Base-by-base conservation (phyloP, 2,113 vertebrate genomes). In the Podiceps cristatus region DNA sequence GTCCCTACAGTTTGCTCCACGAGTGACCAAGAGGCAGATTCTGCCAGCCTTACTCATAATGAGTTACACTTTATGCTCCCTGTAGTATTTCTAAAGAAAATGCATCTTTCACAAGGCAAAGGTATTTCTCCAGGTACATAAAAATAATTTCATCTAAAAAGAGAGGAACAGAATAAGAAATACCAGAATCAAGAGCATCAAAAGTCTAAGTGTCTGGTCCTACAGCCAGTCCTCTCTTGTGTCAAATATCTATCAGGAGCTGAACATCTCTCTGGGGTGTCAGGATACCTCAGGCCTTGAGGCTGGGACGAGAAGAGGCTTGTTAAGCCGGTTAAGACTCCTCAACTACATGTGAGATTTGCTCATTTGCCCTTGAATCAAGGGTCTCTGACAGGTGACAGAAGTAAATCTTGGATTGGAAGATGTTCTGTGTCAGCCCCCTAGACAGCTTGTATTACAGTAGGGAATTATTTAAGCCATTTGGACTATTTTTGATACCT, bases 321-420 rank as follows among this genome's bases (percentile, higher is more conserved):
- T 97, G 96, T 97, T 98, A 95, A 96, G 81, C 91, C 33, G 45
- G 95, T 89, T 95, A 96, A 90, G 86, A 83, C 94, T 97, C 95
- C 93, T 92, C 89, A 94, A 77, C 93, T 69, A 84, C 86, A 90
- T 19, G 29, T 95, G 90, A 97, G 95, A 96, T 97, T 80, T 95
- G 96, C 88, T 97, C 91, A 95, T 95, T 88, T 98, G 95, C 91
- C 97, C 98, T 98, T 98, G 98, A 97, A 98, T 92, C 94, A 91
- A 97, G 93, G 94, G 96, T 83, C 96, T 94, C 93, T 98, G 98
- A 98, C 97, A 98, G 97, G 96, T 97, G 98, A 98, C 49, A 97
- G 97, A 98, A 98, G 96, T 97, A 97, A 97, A 98, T 98, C 98
- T 97, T 88, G 85, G 90, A 96, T 68, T 93, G 95, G 97, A 97